A percentile compares a stretch with the other conserved stretches of the same genome.
Evolutionary conservation across 92 coral and sea anemone species (phyloP).

Genomic region (Porites cylindrica): DNA sequence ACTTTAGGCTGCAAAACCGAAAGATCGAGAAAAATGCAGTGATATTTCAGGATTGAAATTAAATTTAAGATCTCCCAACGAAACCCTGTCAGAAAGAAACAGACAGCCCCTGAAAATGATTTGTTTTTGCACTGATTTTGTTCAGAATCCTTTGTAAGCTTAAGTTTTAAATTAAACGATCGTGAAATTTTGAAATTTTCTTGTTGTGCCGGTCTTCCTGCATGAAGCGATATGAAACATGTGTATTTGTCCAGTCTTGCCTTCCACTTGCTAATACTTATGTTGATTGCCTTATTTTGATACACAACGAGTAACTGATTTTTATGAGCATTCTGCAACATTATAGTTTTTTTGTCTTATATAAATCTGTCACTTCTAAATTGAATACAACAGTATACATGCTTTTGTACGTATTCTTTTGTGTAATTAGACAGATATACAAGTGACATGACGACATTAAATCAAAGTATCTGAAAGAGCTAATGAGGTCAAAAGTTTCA

Average conservation of each 20-base stretch:
- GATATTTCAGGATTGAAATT: not conserved
- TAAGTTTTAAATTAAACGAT: not conserved
- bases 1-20: not conserved
- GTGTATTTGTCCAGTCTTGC: constrained; percentile 22
- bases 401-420: no score
- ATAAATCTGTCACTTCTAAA: no score
- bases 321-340: not conserved
- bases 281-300: not conserved
- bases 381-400: no score
- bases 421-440: no score
- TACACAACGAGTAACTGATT: not conserved
- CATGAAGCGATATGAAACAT: not conserved
- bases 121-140: not conserved
- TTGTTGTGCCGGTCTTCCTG: not conserved
- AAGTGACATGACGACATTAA: no score
- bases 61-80: not conserved
- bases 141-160: not conserved
- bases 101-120: not conserved
- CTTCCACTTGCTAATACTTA: not conserved
- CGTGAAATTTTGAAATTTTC: not conserved
- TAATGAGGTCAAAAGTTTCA: no score
- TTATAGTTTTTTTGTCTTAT: no score
- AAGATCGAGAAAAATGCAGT: not conserved
- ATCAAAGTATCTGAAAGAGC: no score
- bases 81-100: not conserved